These are phyloP conservation scores for Ditylenchus dipsaci DNA, from an alignment of 1,140 invertebrate genomes.

Conservation along the genomic window DNA sequence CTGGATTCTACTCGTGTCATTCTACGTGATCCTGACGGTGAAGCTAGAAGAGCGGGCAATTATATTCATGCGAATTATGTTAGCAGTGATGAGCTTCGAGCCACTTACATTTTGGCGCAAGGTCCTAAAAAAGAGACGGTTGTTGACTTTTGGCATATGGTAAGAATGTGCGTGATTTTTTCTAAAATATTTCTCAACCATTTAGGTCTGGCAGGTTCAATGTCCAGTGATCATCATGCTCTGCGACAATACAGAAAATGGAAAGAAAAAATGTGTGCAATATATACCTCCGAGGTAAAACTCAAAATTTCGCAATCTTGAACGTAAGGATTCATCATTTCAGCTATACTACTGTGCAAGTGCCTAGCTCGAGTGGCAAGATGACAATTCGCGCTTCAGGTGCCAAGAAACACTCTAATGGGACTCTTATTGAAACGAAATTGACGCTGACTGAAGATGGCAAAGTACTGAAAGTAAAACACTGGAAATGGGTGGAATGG, in stretches of 20 bases:
- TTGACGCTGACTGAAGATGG: background rate
- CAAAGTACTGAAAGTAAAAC: constrained; percentile 21
- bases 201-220: constrained; percentile 59
- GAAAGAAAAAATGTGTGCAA: constrained; percentile 45
- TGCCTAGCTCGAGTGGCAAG: background rate
- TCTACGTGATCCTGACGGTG: constrained; percentile 9
- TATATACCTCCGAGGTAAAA: constrained; percentile 19
- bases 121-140: constrained; percentile 59
- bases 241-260: constrained; percentile 58
- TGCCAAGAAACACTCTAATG: constrained; percentile 5
- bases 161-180: background rate
- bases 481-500: constrained; percentile 35
- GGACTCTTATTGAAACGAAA: background rate
- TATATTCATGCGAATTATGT: constrained; percentile 32
- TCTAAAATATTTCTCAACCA: background rate
- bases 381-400: background rate
- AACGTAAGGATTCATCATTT: background rate
- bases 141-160: constrained; percentile 61
- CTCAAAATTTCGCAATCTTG: background rate
- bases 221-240: constrained; percentile 60
- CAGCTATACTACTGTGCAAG: background rate
- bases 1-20: constrained; percentile 25
- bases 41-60: background rate
- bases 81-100: constrained; percentile 6
- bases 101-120: constrained; percentile 49